Evolutionary conservation across 1,140 invertebrate species (phyloP).

Genomic region (Brachystomella parvula): DNA sequence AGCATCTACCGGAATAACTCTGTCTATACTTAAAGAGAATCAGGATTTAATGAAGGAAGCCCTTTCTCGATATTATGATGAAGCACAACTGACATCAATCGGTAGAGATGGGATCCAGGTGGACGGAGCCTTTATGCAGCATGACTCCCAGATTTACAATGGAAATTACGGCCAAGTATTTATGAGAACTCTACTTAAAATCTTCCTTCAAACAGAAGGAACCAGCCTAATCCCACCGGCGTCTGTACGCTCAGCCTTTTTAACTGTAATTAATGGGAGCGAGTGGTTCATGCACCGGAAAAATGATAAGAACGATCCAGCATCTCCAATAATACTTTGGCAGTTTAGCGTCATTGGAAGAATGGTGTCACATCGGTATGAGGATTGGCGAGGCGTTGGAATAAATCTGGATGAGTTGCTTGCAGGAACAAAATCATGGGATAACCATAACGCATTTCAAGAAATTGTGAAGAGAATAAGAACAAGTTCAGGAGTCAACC

Average conservation of each 20-base stretch:
- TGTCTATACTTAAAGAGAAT: conserved; percentile 6
- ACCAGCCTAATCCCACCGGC: conserved; percentile 4
- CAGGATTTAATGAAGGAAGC: conserved; percentile 7
- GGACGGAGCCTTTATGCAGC: conserved; percentile 23
- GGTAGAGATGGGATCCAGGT: conserved; percentile 18
- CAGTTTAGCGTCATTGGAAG: conserved; percentile 17
- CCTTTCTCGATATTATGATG: conserved; percentile 2
- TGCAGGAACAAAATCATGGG: conserved; percentile 3
- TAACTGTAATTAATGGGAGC: conserved; percentile 5
- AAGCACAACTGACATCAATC: not conserved
- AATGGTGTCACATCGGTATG: conserved; percentile 21
- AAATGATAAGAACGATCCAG: too few relatives aligned
- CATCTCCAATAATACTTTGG: too few relatives aligned
- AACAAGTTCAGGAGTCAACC: not conserved
- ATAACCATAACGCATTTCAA: not conserved
- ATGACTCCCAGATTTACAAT: conserved; percentile 16
- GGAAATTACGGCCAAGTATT: conserved; percentile 20
- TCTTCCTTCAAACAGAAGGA: conserved; percentile 10
- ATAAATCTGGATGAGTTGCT: conserved; percentile 3
- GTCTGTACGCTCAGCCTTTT: not conserved
- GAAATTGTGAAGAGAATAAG: conserved; percentile 10
- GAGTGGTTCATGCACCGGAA: conserved; percentile 20
- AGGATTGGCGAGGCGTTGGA: conserved; percentile 12
- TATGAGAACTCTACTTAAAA: conserved; percentile 6
- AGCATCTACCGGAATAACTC: conserved; percentile 7